phyloP scores from a whole-genome alignment of 2,797 vertebrate genomes.

The Notamacropus eugenii region DNA sequence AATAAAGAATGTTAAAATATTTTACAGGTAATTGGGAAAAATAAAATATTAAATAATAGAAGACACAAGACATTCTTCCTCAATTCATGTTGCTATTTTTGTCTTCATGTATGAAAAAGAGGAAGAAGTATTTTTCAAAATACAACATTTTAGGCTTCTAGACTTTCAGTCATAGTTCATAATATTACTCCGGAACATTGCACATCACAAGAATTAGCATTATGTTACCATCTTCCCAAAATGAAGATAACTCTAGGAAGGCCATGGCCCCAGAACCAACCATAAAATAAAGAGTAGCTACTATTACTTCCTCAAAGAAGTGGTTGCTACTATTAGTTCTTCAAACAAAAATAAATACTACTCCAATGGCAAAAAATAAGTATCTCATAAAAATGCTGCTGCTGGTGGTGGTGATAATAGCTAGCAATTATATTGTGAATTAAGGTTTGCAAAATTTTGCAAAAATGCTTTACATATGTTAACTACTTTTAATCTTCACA shows the following conservation, averaged over 20 bases:
- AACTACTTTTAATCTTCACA: background rate
- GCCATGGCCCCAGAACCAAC: background rate
- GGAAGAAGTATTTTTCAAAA: constrained; percentile 30
- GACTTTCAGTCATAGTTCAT: background rate
- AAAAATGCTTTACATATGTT: background rate
- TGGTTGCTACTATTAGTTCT: background rate
- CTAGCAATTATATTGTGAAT: background rate
- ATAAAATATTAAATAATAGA: background rate
- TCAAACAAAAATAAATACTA: background rate
- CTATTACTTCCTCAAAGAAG: background rate
- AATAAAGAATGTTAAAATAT: background rate
- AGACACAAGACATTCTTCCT: background rate
- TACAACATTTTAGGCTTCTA: background rate
- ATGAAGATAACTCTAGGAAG: background rate
- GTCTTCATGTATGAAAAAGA: background rate
- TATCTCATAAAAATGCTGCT: background rate
- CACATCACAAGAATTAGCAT: background rate
- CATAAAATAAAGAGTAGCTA: background rate
- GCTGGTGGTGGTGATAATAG: background rate
- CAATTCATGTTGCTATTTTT: background rate
- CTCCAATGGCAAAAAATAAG: background rate
- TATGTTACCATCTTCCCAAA: background rate
- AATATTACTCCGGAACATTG: background rate
- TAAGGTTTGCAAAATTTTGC: background rate
- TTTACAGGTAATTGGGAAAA: background rate